A percentile compares a stretch with the other conserved stretches of the same genome.
Evolutionary conservation across 2,888 invertebrate species (phyloP).

Genomic region (Tetropium fuscum): DNA sequence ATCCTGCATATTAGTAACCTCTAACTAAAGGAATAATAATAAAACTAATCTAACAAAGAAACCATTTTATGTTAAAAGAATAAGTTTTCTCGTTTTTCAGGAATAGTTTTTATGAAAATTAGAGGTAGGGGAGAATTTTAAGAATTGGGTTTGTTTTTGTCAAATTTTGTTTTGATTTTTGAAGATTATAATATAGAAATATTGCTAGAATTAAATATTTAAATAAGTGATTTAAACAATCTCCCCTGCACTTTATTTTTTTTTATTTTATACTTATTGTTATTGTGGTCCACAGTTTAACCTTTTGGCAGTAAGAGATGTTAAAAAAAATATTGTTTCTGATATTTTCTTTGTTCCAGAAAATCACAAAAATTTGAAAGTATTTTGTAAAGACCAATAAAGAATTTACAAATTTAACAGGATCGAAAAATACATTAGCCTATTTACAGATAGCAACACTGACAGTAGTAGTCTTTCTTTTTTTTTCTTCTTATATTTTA

Average conservation of each 20-base stretch:
- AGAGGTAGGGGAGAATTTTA: too few species aligned
- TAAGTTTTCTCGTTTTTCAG: too few species aligned
- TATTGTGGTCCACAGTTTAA: slow-evolving; percentile 49
- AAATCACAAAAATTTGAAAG: slow-evolving; percentile 35
- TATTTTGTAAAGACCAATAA: slow-evolving; percentile 41
- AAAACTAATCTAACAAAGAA: too few species aligned
- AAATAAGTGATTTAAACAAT: slow-evolving; percentile 30
- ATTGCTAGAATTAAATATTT: slow-evolving; percentile 23
- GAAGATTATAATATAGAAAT: too few species aligned
- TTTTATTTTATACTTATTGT: slow-evolving; percentile 33
- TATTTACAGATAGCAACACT: slow-evolving; percentile 47
- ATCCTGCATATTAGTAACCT: too few species aligned
- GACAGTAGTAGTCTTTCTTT: slow-evolving; percentile 25
- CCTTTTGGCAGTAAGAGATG: slow-evolving; percentile 42
- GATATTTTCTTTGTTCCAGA: slow-evolving; percentile 33
- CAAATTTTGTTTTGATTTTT: too few species aligned
- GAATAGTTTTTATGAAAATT: too few species aligned
- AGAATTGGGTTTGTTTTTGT: too few species aligned
- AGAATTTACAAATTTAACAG: slow-evolving; percentile 46
- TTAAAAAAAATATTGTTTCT: slow-evolving; percentile 23
- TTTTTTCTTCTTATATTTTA: slow-evolving; percentile 40
- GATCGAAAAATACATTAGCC: slow-evolving; percentile 49
- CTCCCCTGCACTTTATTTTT: slow-evolving; percentile 33
- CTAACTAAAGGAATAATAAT: too few species aligned
- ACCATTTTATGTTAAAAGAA: too few species aligned